Evolutionary conservation across 2,797 vertebrate genomes (phyloP).

Genomic region (Phataginus tricuspis): DNA sequence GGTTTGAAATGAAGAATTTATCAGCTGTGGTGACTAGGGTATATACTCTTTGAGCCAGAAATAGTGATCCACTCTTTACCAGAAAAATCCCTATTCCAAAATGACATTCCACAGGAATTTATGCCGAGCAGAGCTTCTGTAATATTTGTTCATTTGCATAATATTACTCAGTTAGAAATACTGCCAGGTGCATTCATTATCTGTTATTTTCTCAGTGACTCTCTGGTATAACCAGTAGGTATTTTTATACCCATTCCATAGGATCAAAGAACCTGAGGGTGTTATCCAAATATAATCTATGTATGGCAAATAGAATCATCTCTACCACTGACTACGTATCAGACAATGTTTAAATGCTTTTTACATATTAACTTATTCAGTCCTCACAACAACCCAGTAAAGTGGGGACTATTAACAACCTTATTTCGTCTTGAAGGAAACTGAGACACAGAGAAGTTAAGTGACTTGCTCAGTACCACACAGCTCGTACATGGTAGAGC

Average conservation of each 20-base stretch:
- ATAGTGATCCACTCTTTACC: not conserved
- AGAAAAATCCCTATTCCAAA: conserved; percentile 18
- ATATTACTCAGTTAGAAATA: not conserved
- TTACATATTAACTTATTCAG: not conserved
- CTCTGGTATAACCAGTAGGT: not conserved
- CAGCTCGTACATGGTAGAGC: fast-evolving
- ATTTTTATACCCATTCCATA: not conserved
- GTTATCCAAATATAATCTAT: not conserved
- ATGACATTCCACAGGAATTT: not conserved
- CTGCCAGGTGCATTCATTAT: not conserved
- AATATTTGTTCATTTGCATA: conserved; percentile 15
- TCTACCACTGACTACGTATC: not conserved
- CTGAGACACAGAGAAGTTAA: not conserved
- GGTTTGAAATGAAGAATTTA: conserved; percentile 41
- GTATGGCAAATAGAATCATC: not conserved
- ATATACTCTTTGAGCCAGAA: not conserved
- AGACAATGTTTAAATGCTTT: not conserved
- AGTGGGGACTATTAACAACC: not conserved
- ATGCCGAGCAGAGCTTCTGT: not conserved
- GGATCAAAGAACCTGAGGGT: not conserved
- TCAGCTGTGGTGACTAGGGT: not conserved
- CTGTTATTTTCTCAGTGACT: not conserved
- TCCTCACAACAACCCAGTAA: not conserved
- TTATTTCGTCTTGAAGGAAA: not conserved
- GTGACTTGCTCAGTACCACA: not conserved